Evolutionary conservation across 1,140 invertebrate genomes (phyloP).

Genomic region (Marisa cornuarietis): DNA sequence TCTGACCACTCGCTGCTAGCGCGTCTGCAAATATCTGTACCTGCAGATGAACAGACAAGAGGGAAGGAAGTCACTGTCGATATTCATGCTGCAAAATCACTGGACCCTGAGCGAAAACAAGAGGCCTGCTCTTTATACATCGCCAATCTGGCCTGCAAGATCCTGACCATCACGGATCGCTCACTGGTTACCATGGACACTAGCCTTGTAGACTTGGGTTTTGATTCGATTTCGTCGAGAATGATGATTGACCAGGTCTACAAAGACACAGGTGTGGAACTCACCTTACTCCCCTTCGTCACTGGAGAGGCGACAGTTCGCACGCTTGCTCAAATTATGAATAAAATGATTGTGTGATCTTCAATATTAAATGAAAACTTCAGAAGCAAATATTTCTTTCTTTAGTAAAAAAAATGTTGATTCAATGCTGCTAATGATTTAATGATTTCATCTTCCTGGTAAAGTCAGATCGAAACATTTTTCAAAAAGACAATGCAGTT

Average conservation of each 20-base stretch:
- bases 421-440: no score
- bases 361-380: no score
- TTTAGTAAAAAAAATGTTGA: no score
- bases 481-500: no score
- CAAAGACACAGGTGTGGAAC: constrained; percentile 13
- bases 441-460: no score
- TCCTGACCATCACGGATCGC: constrained; percentile 2
- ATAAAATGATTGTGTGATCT: background rate
- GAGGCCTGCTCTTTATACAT: background rate
- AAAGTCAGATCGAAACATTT: no score
- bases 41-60: background rate
- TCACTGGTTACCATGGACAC: background rate
- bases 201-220: constrained; percentile 10
- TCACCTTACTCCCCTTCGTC: constrained; percentile 23
- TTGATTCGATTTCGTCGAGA: constrained; percentile 30
- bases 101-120: background rate
- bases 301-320: constrained; percentile 10
- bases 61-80: background rate
- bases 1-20: background rate
- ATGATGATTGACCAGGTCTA: constrained; percentile 23
- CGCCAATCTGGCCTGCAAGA: background rate
- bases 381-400: no score
- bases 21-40: background rate
- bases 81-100: background rate
- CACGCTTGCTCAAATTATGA: constrained; percentile 11